phyloP scores from a whole-genome alignment of 2,797 vertebrate species.

The Spatula clypeata region DNA sequence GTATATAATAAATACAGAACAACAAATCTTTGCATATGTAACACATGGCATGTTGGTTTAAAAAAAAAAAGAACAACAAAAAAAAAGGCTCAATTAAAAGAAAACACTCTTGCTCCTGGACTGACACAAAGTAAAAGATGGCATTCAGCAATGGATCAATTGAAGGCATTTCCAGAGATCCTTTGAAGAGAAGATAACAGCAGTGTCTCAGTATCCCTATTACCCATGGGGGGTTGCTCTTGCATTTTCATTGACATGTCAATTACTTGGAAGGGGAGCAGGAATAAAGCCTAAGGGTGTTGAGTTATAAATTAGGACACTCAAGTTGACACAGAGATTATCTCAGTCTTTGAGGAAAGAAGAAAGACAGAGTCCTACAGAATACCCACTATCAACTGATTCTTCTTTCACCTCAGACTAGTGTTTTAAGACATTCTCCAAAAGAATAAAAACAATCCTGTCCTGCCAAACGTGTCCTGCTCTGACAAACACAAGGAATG shows the following conservation, averaged over 20 bases:
- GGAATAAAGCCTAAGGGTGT: slow-evolving; percentile 36
- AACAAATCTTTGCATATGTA: neutral
- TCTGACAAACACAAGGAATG: neutral
- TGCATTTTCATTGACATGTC: slow-evolving; percentile 29
- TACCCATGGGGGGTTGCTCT: neutral
- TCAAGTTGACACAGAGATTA: slow-evolving; percentile 52
- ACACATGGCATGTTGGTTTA: neutral
- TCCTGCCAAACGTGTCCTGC: neutral
- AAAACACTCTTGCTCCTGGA: neutral
- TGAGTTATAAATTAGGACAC: slow-evolving; percentile 70
- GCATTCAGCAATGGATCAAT: neutral
- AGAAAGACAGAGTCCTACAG: slow-evolving; percentile 17
- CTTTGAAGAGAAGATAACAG: neutral
- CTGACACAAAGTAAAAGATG: neutral
- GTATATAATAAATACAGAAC: neutral
- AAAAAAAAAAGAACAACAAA: neutral
- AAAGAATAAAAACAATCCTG: neutral
- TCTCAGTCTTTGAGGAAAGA: slow-evolving; percentile 43
- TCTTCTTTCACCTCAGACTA: slow-evolving; percentile 13
- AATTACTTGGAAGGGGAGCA: slow-evolving; percentile 46
- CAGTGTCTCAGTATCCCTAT: neutral
- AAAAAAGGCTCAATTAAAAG: neutral
- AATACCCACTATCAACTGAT: neutral
- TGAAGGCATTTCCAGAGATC: neutral
- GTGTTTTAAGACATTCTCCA: neutral